A percentile compares a stretch with the other conserved stretches of the same genome.
phyloP scores from a whole-genome alignment of 2,888 invertebrate genomes.

The Drosophila multiciliata region DNA sequence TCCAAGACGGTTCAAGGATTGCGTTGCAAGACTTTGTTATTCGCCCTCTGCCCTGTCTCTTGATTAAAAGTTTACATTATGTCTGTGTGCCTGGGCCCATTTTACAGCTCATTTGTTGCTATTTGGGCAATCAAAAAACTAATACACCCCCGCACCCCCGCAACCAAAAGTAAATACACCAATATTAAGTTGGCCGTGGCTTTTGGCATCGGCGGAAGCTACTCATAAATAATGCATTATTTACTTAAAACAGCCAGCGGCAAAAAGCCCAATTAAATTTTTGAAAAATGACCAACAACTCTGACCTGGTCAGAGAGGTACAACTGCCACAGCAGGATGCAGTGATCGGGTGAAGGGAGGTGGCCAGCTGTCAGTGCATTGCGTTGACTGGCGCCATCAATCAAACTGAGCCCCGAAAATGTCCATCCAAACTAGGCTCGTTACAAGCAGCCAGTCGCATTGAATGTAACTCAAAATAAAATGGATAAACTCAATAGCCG shows the following conservation, averaged over 20 bases:
- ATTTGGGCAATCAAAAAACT: slow-evolving; percentile 49
- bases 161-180: not conserved
- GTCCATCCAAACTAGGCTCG: slow-evolving; percentile 54
- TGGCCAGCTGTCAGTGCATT: slow-evolving; percentile 35
- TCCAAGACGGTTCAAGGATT: not conserved
- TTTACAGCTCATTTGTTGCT: slow-evolving; percentile 75
- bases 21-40: slow-evolving; percentile 11
- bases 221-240: slow-evolving; percentile 75
- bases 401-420: slow-evolving; percentile 52
- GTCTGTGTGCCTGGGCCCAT: slow-evolving; percentile 47
- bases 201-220: slow-evolving; percentile 35
- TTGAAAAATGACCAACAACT: slow-evolving; percentile 65
- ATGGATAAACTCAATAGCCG: not conserved
- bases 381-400: slow-evolving; percentile 63
- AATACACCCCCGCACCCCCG: not conserved
- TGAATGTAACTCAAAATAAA: slow-evolving; percentile 34
- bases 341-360: not conserved
- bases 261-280: slow-evolving; percentile 73
- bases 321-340: not conserved
- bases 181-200: slow-evolving; percentile 32
- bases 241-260: slow-evolving; percentile 64
- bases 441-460: slow-evolving; percentile 42
- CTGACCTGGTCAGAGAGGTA: not conserved
- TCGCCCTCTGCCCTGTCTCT: slow-evolving; percentile 50
- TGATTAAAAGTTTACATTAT: slow-evolving; percentile 70